Percentiles rank a stretch among this genome's conserved stretches.
Conservation (phyloP, 2,888 invertebrate genomes). For the Phrixothrix hirtus region DNA sequence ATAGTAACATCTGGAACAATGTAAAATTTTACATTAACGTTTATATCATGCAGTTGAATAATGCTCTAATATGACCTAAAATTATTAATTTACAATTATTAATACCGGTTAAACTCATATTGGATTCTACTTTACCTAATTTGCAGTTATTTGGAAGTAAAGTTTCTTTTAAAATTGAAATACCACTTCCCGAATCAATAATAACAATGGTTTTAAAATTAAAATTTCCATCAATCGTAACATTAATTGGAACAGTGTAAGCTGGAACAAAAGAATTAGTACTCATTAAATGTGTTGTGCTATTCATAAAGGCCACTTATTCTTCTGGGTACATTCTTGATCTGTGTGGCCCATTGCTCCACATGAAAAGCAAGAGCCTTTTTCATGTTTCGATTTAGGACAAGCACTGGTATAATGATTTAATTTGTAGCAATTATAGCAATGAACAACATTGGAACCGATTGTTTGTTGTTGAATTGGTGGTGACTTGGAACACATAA, state of each 20-base stretch:
- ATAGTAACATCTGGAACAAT: not conserved
- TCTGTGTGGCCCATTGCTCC: not conserved
- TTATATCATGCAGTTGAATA: too few relatives aligned
- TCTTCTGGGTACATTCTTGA: not conserved
- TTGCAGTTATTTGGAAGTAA: not conserved
- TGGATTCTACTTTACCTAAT: not conserved
- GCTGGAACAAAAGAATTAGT: not conserved
- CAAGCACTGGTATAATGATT: not conserved
- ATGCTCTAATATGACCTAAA: not conserved
- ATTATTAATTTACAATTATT: not conserved
- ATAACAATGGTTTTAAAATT: not conserved
- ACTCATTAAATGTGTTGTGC: not conserved
- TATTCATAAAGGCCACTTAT: too few relatives aligned
- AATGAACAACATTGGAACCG: not conserved
- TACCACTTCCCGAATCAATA: not conserved
- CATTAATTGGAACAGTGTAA: too few relatives aligned
- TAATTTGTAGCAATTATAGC: not conserved
- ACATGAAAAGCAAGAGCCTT: not conserved
- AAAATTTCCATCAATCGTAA: too few relatives aligned
- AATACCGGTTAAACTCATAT: not conserved
- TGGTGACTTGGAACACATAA: not conserved
- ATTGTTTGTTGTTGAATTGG: not conserved
- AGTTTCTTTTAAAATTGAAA: not conserved
- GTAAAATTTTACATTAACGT: not conserved
- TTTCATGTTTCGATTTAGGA: too few relatives aligned